Evolutionary conservation across 2,113 vertebrate species (phyloP), one percentile per base, ranked within the genome.

Genomic region (Saimiri boliviensis): DNA sequence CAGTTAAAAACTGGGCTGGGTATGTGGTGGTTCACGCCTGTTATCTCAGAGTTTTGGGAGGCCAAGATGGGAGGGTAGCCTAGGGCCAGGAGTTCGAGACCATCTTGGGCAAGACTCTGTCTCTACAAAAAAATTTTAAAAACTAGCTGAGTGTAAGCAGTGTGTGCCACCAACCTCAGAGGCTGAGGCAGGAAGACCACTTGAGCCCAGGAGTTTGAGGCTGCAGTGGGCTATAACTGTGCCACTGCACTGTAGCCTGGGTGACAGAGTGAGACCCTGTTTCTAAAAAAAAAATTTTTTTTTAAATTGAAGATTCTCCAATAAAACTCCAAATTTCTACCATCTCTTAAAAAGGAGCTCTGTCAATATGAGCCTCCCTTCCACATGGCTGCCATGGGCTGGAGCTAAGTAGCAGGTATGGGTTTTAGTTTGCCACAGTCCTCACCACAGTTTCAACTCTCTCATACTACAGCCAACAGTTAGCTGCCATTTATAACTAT

Each of bases 261-360:
- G 73, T 27, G 27, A 76, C 13, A 45, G 13, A 76, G 13, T 76
- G 40, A 76, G 73, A 73, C n/a, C 20, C 7, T 71, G 70, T 73
- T 20, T 73, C 20, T 73, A 23, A 37, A 71, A 73, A 42, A n/a
- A n/a, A n/a, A n/a, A n/a, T n/a, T n/a, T n/a, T n/a, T n/a, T 27
- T 25, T 63, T 27, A 27, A 76, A n/a, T 5, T 21, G 37, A 20
- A 58, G 42, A 80, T 54, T 87, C 60, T 80, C 74, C 80, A n/a
- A 80, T 30, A 52, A 95, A 95, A 94, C 27, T 42, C 27, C 23
- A 92, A 47, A 95, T 89, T 71, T 66, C 87, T 52, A 45, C 66
- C 58, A 58, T 94, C 37, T 79, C 81, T 83, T 49, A 32, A 42
- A 63, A 86, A 89, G 35, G 23, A 63, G 45, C 35, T 45, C 71